Evolutionary conservation across 2,888 invertebrate species (phyloP), one percentile per base, ranked within the genome.

Genomic region (Isoperla grammatica): DNA sequence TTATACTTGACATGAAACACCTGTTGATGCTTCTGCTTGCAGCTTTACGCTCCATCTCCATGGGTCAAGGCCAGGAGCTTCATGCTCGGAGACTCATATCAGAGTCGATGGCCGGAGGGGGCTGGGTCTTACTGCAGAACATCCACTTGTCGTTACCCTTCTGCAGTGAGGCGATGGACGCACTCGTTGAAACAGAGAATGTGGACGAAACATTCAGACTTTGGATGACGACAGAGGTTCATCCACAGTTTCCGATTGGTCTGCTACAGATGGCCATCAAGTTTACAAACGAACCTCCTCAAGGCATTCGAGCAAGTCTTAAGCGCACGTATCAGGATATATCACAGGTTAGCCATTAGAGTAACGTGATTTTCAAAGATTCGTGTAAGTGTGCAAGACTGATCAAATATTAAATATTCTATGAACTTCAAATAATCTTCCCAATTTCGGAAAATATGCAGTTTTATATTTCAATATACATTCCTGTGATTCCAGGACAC

Each of bases 271-370:
- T 93, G 84, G 92, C 94, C 4, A 94, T 97, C 61, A 97, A 97
- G 76, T 97, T 95, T 72, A 97, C 97, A 1, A 96, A 96, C 73
- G 97, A 97, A 76, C 96, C 96, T 12, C 96, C 97, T 0, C 94
- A 95, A 79, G 97, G 95, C 8, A 93, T 96, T 66, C 79, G 90
- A 68, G 95, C 95, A 11, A 95, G 95, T 72, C 81, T 97, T 77
- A 95, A 93, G 73, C 82, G 96, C 71, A 96, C 96, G 0, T 97
- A 96, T 71, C 93, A 94, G 75, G 80, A 81, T 50, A 85, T 95
- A 11, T 90, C 88, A 1, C 95, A 80, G 72, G 79, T 77, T 67
- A 58, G 37, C n/a, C n/a, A n/a, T n/a, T 39, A 35, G 19, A 19
- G 37, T 57, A 40, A 19, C 1, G 4, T 22, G n/a, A n/a, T n/a